Percentiles rank a stretch among this genome's conserved stretches.
Evolutionary conservation across 2,113 vertebrate genomes (phyloP).

Genomic region (Danionella cerebrum): DNA sequence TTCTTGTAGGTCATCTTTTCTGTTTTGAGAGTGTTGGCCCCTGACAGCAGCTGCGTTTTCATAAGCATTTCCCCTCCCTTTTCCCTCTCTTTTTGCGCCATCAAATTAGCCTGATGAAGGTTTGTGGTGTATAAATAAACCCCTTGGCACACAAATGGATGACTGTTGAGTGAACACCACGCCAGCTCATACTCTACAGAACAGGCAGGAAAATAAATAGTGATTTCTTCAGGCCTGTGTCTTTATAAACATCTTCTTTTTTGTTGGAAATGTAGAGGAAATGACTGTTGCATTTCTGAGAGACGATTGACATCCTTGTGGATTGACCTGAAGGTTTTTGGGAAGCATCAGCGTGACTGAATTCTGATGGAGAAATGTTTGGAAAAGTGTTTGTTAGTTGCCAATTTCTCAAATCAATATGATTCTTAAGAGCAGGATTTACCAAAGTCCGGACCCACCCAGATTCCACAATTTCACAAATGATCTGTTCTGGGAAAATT

Average conservation of each 20-base stretch:
- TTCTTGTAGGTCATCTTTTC: slow-evolving; percentile 51
- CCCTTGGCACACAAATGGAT: slow-evolving; percentile 63
- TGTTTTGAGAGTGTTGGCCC: slow-evolving; percentile 62
- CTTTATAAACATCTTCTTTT: slow-evolving; percentile 59
- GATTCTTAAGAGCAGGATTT: no score
- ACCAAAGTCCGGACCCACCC: no score
- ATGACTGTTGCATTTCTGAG: slow-evolving; percentile 40
- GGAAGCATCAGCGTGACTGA: not conserved
- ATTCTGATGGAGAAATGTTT: not conserved
- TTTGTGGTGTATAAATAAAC: slow-evolving; percentile 73
- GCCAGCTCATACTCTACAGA: slow-evolving; percentile 54
- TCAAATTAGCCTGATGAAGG: slow-evolving; percentile 74
- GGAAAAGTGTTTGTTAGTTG: no score
- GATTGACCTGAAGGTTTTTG: not conserved
- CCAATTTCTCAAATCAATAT: no score
- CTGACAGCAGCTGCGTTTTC: slow-evolving; percentile 68
- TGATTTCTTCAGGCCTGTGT: slow-evolving; percentile 52
- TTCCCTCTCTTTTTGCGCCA: slow-evolving; percentile 46
- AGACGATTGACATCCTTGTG: slow-evolving; percentile 3
- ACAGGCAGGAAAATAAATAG: slow-evolving; percentile 66
- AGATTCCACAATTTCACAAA: no score
- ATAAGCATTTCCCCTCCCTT: slow-evolving; percentile 41
- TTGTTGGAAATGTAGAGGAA: slow-evolving; percentile 49
- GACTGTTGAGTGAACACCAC: slow-evolving; percentile 63
- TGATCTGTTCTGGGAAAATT: no score